Percentiles rank a stretch among this genome's conserved stretches.
These are phyloP conservation scores for Cataglyphis rosenhaueri DNA, from an alignment of 2,888 invertebrate species.

Conservation along the genomic window DNA sequence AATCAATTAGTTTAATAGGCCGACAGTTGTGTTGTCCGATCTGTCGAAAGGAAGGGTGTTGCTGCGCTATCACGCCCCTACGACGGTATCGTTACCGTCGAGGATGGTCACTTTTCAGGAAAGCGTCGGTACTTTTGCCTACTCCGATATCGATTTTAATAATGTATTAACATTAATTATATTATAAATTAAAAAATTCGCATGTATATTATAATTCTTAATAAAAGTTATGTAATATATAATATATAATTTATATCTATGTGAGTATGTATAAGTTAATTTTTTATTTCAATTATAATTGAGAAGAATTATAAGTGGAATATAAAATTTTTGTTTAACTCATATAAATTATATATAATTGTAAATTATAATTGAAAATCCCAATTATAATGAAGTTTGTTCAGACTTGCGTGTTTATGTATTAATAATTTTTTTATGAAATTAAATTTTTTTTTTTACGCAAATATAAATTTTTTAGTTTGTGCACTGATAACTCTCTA, in stretches of 20 bases:
- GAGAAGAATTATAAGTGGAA: background rate
- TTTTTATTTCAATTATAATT: background rate
- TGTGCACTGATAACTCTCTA: background rate
- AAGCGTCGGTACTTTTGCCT: conserved; percentile 27
- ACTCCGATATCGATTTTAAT: background rate
- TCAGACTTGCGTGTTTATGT: background rate
- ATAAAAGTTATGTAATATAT: background rate
- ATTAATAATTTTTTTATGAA: background rate
- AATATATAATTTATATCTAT: background rate
- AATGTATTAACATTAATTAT: conserved; percentile 5
- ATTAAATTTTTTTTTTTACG: background rate
- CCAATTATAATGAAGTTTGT: background rate
- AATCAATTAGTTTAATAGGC: conserved; percentile 85
- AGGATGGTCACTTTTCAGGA: conserved; percentile 47
- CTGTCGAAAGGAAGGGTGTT: conserved; percentile 70
- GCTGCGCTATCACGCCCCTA: conserved; percentile 71
- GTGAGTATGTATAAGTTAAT: background rate
- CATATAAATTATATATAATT: background rate
- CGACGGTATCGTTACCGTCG: conserved; percentile 69
- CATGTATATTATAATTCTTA: background rate
- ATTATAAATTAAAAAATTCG: background rate
- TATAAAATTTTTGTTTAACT: background rate
- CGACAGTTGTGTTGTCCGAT: conserved; percentile 83
- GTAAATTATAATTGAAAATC: too few relatives aligned
- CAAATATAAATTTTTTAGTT: background rate